phyloP scores from a whole-genome alignment of 1,140 invertebrate species.

The Dendroctonus valens region DNA sequence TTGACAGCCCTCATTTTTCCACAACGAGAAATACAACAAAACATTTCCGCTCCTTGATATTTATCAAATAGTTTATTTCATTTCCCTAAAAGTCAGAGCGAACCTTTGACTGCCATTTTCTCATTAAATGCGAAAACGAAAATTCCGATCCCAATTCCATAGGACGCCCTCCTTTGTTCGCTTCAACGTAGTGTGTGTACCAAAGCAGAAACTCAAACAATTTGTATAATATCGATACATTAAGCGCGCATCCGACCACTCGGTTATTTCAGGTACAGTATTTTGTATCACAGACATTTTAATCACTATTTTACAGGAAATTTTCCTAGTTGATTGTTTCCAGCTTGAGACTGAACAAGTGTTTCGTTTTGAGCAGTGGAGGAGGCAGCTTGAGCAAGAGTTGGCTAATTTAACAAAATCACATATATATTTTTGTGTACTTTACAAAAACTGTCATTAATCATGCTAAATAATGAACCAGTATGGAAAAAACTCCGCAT shows the following conservation, averaged over 20 bases:
- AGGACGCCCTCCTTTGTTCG: constrained; percentile 7
- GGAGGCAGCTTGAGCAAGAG: too few relatives aligned
- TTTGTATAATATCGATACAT: constrained; percentile 21
- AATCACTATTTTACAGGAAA: constrained; percentile 1
- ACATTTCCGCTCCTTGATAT: too few relatives aligned
- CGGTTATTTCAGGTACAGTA: constrained; percentile 7
- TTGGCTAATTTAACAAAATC: too few relatives aligned
- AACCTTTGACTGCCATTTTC: constrained; percentile 7
- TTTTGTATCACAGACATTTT: constrained; percentile 13
- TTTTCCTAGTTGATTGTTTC: too few relatives aligned
- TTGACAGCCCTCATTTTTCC: too few relatives aligned
- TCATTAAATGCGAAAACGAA: constrained; percentile 18
- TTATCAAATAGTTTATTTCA: not conserved
- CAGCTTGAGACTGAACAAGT: too few relatives aligned
- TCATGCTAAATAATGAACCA: too few relatives aligned
- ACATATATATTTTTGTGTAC: too few relatives aligned
- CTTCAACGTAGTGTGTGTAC: constrained; percentile 9
- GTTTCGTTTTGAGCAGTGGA: too few relatives aligned
- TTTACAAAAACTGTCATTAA: too few relatives aligned
- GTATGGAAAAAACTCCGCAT: too few relatives aligned
- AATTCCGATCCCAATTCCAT: constrained; percentile 8
- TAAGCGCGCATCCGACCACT: constrained; percentile 10
- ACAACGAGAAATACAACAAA: too few relatives aligned
- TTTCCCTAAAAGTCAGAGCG: constrained; percentile 3
- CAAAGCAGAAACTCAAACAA: constrained; percentile 21